A percentile compares a stretch with the other conserved stretches of the same genome.
Evolutionary conservation across 2,888 invertebrate genomes (phyloP).

Genomic region (Harmothoe impar): DNA sequence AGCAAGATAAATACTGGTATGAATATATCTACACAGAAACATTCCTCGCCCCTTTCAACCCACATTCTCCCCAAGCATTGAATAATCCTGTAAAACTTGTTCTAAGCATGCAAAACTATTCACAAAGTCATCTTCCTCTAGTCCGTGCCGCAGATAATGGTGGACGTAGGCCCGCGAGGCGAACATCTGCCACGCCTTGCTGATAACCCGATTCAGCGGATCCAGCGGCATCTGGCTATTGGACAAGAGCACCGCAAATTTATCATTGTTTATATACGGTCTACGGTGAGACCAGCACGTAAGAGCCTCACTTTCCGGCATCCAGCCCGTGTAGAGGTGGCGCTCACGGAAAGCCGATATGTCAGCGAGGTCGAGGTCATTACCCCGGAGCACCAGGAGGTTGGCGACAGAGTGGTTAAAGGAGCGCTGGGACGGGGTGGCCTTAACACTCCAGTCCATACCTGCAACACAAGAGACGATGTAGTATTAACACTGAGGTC

Average conservation of each 20-base stretch:
- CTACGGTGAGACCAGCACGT: constrained; percentile 75
- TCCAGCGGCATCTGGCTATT: constrained; percentile 80
- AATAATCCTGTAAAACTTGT: constrained; percentile 82
- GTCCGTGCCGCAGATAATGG: constrained; percentile 82
- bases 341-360: constrained; percentile 74
- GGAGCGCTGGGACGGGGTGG: constrained; percentile 64
- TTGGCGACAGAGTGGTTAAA: constrained; percentile 79
- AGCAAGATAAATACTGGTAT: too few relatives aligned
- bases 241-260: constrained; percentile 80
- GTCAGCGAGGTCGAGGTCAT: constrained; percentile 75
- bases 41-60: background rate
- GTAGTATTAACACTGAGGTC: too few relatives aligned
- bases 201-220: constrained; percentile 78
- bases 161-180: constrained; percentile 83
- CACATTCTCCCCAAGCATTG: background rate
- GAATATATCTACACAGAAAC: too few relatives aligned
- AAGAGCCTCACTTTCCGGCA: constrained; percentile 71
- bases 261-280: constrained; percentile 80
- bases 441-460: constrained; percentile 80
- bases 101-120: constrained; percentile 82
- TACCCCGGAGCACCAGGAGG: constrained; percentile 78
- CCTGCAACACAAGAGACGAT: constrained; percentile 72
- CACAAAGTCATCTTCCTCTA: constrained; percentile 82
- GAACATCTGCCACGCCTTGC: constrained; percentile 84
- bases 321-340: constrained; percentile 79